Evolutionary conservation across 2,888 invertebrate species (phyloP), one percentile per base, ranked within the genome.

Genomic region (Sycophila texana): DNA sequence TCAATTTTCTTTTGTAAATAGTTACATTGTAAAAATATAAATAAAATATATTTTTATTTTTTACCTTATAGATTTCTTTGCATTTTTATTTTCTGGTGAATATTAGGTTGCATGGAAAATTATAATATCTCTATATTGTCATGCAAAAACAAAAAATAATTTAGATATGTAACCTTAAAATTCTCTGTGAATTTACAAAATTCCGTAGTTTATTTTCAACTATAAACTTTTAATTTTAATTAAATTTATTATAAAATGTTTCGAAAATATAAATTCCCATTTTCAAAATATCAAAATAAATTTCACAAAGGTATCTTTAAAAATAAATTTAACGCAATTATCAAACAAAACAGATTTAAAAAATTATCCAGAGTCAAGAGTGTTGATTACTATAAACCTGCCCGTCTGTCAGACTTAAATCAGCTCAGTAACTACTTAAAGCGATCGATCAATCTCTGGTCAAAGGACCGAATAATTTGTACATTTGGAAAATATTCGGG

Each of bases 391-490:
- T 13, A 74, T 74, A 26, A 58, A 61, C 70, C 76, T 14, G 53
- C 39, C 1, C 16, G 70, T 13, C 12, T 70, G 0, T 0, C 14
- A 1, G 53, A 70, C 14, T 16, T 70, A 2, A 49, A 70, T 0
- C 20, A 30, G 4, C 26, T 76, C 2, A 70, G 53, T 18, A 61
- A 57, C 58, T 18, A 55, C n/a, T 57, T 67, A 20, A 74, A 70
- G 47, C 26, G 76, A n/a, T 39, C 60, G 7, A 79, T 81, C 16
- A 71, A 79, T 47, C 60, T 81, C 4, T 79, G 81, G 79, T 65
- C 51, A 7, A 65, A 76, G 4, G 58, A 58, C 0, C 12, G 10
- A 39, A 16, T 73, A 13, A 22, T 74, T 12, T n/a, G 53, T 61
- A 53, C 53, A 26, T 58, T 39, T 49, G 76, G 79, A 20, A 73